Evolutionary conservation across 2,113 vertebrate genomes (phyloP).

Genomic region (Micronycteris hirsuta): DNA sequence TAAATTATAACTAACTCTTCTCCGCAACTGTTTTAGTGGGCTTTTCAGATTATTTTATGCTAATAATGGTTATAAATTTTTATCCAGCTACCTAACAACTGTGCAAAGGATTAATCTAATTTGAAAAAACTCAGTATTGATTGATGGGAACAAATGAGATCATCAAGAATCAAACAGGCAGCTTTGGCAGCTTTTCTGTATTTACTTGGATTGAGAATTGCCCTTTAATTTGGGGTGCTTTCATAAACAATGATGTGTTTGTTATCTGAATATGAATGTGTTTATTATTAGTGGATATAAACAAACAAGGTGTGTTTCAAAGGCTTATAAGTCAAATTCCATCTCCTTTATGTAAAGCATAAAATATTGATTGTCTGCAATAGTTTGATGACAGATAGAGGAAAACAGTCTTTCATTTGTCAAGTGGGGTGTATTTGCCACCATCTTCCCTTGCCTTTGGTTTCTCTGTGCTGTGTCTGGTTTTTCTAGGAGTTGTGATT

Average conservation of each 20-base stretch:
- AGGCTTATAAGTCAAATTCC: conserved; percentile 18
- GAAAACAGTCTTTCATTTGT: neutral
- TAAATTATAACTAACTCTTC: neutral
- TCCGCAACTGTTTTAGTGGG: neutral
- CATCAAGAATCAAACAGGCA: conserved; percentile 59
- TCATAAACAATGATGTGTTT: conserved; percentile 71
- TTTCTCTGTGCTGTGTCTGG: conserved; percentile 29
- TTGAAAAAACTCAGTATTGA: conserved; percentile 56
- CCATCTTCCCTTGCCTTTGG: neutral
- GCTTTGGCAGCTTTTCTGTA: conserved; percentile 71
- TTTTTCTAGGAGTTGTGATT: neutral
- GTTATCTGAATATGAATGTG: conserved; percentile 47
- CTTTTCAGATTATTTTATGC: conserved; percentile 48
- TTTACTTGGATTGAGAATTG: conserved; percentile 71
- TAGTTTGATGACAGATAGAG: neutral
- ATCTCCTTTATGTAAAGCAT: conserved; percentile 5
- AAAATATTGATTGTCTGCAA: conserved; percentile 20
- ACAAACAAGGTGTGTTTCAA: conserved; percentile 65
- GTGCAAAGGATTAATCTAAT: conserved; percentile 58
- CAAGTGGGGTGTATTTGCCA: neutral
- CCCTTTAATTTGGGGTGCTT: conserved; percentile 70
- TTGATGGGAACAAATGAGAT: conserved; percentile 78
- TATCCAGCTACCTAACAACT: conserved; percentile 42
- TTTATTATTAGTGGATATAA: conserved; percentile 62
- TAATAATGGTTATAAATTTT: conserved; percentile 27